These are phyloP conservation scores for Hyposoter dolosus DNA, from an alignment of 2,888 invertebrate genomes.

Conservation along the genomic window DNA sequence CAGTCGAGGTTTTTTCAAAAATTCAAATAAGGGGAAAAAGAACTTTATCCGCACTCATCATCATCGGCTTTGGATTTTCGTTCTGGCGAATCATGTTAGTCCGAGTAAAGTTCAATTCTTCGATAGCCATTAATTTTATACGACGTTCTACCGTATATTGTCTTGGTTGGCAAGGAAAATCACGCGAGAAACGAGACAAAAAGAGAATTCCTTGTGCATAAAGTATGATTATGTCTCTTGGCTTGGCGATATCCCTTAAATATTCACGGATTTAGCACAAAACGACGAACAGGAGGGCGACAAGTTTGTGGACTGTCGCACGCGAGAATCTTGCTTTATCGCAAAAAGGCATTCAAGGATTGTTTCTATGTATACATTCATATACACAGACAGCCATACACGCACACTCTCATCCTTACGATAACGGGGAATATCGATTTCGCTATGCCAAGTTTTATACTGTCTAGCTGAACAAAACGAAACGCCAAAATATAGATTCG, in stretches of 20 bases:
- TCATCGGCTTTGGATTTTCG: constrained; percentile 14
- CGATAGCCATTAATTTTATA: constrained; percentile 23
- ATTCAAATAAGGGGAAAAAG: constrained; percentile 6
- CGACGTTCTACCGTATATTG: neutral
- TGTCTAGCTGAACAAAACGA: constrained; percentile 36
- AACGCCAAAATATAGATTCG: constrained; percentile 54
- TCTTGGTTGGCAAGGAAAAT: constrained; percentile 21
- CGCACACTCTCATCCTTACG: constrained; percentile 21
- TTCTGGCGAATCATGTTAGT: constrained; percentile 22
- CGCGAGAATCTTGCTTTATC: constrained; percentile 64
- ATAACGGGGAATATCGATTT: constrained; percentile 64
- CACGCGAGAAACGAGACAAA: constrained; percentile 6
- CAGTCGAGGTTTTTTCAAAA: constrained; percentile 28
- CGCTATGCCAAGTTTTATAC: constrained; percentile 36
- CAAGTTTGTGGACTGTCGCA: constrained; percentile 48
- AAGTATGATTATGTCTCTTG: constrained; percentile 43
- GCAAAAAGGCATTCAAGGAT: constrained; percentile 51
- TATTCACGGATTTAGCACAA: constrained; percentile 56
- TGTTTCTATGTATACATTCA: constrained; percentile 18
- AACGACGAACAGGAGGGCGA: constrained; percentile 46
- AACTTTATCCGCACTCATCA: constrained; percentile 9
- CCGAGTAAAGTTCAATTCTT: constrained; percentile 36
- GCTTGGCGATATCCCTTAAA: constrained; percentile 51
- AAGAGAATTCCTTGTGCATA: constrained; percentile 47
- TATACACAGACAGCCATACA: neutral